Conservation (phyloP, 2,113 vertebrate species). For the Crotalus helleri region DNA sequence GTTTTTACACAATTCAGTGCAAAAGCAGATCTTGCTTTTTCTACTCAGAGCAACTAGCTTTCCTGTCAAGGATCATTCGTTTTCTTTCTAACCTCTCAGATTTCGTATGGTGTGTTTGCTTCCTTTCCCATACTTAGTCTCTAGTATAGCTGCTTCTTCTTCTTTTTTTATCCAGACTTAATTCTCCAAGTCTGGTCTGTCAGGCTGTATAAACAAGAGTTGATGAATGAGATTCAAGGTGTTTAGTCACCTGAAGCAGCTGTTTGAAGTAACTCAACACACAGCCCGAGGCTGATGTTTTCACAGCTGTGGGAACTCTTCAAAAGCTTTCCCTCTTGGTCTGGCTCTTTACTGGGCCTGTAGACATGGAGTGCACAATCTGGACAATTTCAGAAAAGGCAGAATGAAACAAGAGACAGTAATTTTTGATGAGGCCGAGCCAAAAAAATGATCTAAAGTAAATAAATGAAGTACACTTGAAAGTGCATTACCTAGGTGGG, state of each 20-base stretch:
- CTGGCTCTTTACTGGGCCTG: slow-evolving; percentile 74
- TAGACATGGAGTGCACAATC: slow-evolving; percentile 74
- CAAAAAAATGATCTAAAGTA: slow-evolving; percentile 80
- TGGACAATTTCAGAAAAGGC: slow-evolving; percentile 80
- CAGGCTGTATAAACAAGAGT: slow-evolving; percentile 87
- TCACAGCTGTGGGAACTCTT: slow-evolving; percentile 89
- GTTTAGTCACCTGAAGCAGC: slow-evolving; percentile 93
- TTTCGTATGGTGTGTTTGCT: slow-evolving; percentile 45
- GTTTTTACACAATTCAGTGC: background rate
- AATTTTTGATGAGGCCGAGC: slow-evolving; percentile 79
- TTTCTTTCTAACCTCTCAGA: background rate
- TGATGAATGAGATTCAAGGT: slow-evolving; percentile 95
- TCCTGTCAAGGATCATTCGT: slow-evolving; percentile 26
- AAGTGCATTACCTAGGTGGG: slow-evolving; percentile 85
- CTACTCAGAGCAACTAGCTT: background rate
- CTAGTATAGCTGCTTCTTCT: slow-evolving; percentile 72
- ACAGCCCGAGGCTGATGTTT: slow-evolving; percentile 83
- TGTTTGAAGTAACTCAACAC: slow-evolving; percentile 81
- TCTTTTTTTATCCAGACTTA: slow-evolving; percentile 76
- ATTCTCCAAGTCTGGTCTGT: slow-evolving; percentile 81
- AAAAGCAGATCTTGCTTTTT: background rate
- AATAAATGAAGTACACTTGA: slow-evolving; percentile 83
- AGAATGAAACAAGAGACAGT: slow-evolving; percentile 83
- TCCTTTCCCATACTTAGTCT: slow-evolving; percentile 78
- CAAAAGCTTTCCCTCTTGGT: slow-evolving; percentile 81